Percentiles rank a stretch among this genome's conserved stretches.
These are phyloP conservation scores for Chamaea fasciata DNA, from an alignment of 2,113 vertebrate genomes.

Conservation along the genomic window DNA sequence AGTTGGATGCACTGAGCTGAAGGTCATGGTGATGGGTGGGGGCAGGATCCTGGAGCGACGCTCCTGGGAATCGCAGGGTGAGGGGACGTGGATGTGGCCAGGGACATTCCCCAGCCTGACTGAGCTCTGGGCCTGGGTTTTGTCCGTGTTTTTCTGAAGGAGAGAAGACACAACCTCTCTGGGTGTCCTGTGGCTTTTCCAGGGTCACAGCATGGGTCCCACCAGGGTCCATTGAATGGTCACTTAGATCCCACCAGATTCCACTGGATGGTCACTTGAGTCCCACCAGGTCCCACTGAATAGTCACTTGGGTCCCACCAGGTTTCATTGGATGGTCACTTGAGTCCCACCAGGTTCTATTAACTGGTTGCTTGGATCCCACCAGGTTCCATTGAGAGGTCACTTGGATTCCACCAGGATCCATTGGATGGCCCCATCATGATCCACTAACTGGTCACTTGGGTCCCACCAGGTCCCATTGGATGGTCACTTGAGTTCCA, in stretches of 20 bases:
- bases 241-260: fast-evolving
- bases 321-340: fast-evolving
- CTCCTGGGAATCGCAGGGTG: not conserved
- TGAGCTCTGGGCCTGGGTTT: not conserved
- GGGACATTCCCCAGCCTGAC: not conserved
- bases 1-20: not conserved
- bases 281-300: not conserved
- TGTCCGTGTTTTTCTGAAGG: not conserved
- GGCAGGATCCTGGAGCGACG: not conserved
- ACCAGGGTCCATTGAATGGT: fast-evolving
- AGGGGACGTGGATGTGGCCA: fast-evolving
- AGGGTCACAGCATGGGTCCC: not conserved
- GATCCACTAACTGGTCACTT: too few species aligned
- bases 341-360: not conserved
- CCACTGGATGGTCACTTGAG: fast-evolving
- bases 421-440: too few species aligned
- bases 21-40: not conserved
- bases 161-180: not conserved
- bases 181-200: not conserved
- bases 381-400: fast-evolving
- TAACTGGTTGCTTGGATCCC: too few species aligned
- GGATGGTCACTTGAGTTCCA: too few species aligned
- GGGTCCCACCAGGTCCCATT: fast-evolving
- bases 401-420: too few species aligned
- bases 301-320: too few species aligned